These are phyloP conservation scores for Elgaria multicarinata DNA, from an alignment of 2,113 vertebrate species.

Conservation along the genomic window DNA sequence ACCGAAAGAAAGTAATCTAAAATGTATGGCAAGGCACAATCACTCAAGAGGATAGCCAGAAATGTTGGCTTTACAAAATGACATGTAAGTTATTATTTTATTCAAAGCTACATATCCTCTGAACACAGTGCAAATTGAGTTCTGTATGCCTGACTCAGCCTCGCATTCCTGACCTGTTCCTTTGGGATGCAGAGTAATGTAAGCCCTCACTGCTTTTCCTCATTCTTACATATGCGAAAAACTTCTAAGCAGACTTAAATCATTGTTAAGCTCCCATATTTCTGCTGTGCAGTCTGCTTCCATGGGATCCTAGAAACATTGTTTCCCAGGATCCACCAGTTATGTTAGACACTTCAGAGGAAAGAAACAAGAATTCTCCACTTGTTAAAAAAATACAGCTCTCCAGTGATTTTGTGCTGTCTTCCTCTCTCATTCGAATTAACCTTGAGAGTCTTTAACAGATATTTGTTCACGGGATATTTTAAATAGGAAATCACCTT, in stretches of 20 bases:
- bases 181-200: fast-evolving
- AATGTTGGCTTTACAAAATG: background rate
- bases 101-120: background rate
- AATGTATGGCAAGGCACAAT: background rate
- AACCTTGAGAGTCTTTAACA: background rate
- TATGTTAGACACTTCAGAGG: background rate
- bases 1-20: background rate
- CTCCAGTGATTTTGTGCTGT: background rate
- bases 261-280: background rate
- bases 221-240: background rate
- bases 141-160: background rate
- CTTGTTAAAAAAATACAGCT: constrained; percentile 3
- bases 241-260: background rate
- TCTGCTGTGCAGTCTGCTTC: background rate
- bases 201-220: background rate
- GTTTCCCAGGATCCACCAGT: background rate
- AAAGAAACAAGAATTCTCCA: fast-evolving
- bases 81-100: background rate
- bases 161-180: background rate
- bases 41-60: background rate
- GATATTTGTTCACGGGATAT: background rate
- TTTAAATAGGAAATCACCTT: background rate
- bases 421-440: background rate
- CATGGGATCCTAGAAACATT: background rate
- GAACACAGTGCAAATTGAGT: background rate